Evolutionary conservation across 2,888 invertebrate species (phyloP).

Genomic region (Dichetophora obliterata): DNA sequence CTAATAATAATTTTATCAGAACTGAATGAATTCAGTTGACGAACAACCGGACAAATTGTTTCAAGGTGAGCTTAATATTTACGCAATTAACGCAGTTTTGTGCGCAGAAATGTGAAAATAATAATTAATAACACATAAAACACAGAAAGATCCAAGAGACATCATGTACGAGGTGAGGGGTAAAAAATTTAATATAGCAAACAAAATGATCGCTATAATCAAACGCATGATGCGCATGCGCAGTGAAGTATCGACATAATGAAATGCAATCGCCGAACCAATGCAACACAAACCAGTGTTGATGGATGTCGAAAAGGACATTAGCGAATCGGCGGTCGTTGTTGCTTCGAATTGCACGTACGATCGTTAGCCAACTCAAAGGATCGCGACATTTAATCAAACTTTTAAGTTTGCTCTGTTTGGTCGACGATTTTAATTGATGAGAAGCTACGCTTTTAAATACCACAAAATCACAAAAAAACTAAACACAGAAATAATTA

Average conservation of each 20-base stretch:
- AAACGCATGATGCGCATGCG: slow-evolving; percentile 42
- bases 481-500: slow-evolving; percentile 53
- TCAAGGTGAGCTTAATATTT: slow-evolving; percentile 18
- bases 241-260: neutral
- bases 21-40: neutral
- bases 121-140: slow-evolving; percentile 52
- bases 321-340: slow-evolving; percentile 13
- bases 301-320: neutral
- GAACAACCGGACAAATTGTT: slow-evolving; percentile 5
- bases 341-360: neutral
- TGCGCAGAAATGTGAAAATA: slow-evolving; percentile 54
- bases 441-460: slow-evolving; percentile 27
- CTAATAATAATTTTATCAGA: slow-evolving; percentile 13
- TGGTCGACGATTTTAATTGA: slow-evolving; percentile 55
- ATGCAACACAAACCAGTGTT: neutral
- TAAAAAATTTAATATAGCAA: slow-evolving; percentile 10
- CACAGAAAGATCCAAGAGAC: neutral
- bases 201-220: slow-evolving; percentile 48
- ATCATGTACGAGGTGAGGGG: neutral
- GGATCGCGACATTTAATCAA: slow-evolving; percentile 20
- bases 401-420: slow-evolving; percentile 33
- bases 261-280: neutral
- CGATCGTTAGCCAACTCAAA: neutral
- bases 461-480: neutral
- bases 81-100: slow-evolving; percentile 19